A percentile compares a stretch with the other conserved stretches of the same genome.
These are phyloP conservation scores for Drosophila meridiana DNA, from an alignment of 2,888 invertebrate species.

Conservation along the genomic window DNA sequence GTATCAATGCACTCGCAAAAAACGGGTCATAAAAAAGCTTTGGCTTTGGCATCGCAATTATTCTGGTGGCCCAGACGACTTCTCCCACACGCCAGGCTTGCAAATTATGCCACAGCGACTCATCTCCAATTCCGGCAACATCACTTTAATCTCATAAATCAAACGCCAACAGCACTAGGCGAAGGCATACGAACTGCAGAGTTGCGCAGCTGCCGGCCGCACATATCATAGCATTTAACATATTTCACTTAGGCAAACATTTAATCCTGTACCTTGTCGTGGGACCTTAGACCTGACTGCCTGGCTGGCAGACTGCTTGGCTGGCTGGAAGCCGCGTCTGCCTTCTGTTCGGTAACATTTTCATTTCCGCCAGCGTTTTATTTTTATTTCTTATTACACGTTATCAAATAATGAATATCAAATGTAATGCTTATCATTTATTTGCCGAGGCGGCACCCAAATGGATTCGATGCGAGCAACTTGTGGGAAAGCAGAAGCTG, in stretches of 20 bases:
- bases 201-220: constrained; percentile 18
- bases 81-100: constrained; percentile 2
- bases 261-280: constrained; percentile 72
- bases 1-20: constrained; percentile 38
- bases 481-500: constrained; percentile 7
- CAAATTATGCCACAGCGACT: constrained; percentile 42
- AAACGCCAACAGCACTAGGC: constrained; percentile 50
- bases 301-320: not conserved
- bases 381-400: constrained; percentile 77
- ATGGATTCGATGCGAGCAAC: constrained; percentile 37
- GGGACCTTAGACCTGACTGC: not conserved
- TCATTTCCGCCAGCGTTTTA: constrained; percentile 78
- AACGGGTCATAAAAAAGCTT: constrained; percentile 22
- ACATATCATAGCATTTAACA: constrained; percentile 79
- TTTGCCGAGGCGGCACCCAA: constrained; percentile 68
- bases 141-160: constrained; percentile 76
- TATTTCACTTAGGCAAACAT: constrained; percentile 81
- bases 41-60: constrained; percentile 45
- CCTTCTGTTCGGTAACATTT: constrained; percentile 52
- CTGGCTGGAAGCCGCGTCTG: constrained; percentile 12
- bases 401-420: constrained; percentile 82
- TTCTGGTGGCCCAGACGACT: constrained; percentile 25
- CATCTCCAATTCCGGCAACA: constrained; percentile 21
- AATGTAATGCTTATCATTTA: constrained; percentile 82
- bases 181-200: constrained; percentile 21